These are phyloP conservation scores for Pedionomus torquatus DNA, from an alignment of 2,113 vertebrate genomes.

Conservation along the genomic window DNA sequence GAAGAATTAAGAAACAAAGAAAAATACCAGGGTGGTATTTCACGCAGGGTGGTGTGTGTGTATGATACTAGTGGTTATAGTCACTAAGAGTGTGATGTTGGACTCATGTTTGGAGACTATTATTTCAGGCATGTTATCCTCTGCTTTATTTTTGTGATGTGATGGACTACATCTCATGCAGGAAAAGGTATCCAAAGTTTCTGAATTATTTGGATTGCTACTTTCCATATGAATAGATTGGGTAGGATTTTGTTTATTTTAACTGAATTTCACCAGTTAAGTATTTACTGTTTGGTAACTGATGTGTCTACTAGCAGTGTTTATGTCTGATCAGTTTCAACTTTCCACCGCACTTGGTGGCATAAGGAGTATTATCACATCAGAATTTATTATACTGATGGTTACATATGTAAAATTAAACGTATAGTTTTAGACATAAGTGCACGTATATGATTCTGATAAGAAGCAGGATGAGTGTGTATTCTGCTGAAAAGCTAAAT, in stretches of 20 bases:
- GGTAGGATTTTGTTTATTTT: not conserved
- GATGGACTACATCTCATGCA: not conserved
- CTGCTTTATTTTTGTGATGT: not conserved
- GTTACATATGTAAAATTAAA: not conserved
- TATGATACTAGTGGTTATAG: not conserved
- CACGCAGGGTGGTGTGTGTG: no score
- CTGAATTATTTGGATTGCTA: not conserved
- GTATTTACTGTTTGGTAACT: not conserved
- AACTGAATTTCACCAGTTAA: not conserved
- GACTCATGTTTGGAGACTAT: not conserved
- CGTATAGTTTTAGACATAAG: not conserved
- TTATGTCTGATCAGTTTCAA: not conserved
- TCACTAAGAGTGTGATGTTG: not conserved
- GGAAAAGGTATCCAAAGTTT: not conserved
- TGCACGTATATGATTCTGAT: not conserved
- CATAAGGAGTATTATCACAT: not conserved
- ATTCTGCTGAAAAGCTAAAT: not conserved
- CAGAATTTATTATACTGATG: not conserved
- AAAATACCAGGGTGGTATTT: not conserved
- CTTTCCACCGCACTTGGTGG: not conserved
- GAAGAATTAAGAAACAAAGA: not conserved
- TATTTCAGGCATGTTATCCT: rapidly evolving
- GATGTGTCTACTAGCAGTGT: not conserved
- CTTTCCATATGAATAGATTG: not conserved
- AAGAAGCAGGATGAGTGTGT: not conserved